Percentiles rank a stretch among this genome's conserved stretches.
Conservation (phyloP, 2,113 vertebrate species). For the Podilymbus podiceps region DNA sequence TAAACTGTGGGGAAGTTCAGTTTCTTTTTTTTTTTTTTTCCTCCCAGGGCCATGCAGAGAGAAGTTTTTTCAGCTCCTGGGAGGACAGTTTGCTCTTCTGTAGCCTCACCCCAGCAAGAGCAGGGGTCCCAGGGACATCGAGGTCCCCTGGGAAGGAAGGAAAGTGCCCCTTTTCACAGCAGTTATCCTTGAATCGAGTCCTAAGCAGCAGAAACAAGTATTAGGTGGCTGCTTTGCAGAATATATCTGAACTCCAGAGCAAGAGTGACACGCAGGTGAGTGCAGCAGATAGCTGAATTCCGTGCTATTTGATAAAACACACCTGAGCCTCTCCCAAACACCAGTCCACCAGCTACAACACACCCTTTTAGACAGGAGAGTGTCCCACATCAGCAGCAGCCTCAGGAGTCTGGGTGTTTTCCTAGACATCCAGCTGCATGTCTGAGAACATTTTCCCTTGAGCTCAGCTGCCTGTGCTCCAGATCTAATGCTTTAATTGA, state of each 20-base stretch:
- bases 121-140: too few species aligned
- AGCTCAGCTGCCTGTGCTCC: background rate
- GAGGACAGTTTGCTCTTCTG: background rate
- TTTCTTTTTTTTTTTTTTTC: background rate
- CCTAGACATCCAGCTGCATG: background rate
- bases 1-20: background rate
- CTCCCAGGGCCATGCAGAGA: background rate
- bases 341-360: background rate
- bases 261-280: accelerated
- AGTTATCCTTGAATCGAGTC: background rate
- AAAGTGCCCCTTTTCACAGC: background rate
- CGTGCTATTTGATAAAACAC: background rate
- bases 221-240: background rate
- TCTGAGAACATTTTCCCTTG: background rate
- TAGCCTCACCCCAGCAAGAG: background rate
- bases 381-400: background rate
- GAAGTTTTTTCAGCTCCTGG: background rate
- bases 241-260: background rate
- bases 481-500: background rate
- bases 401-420: accelerated
- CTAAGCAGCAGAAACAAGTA: background rate
- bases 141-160: background rate
- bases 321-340: background rate
- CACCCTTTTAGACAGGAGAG: accelerated
- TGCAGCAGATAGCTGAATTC: background rate